Base-by-base conservation (phyloP, 2,797 vertebrate species). In the Sebastes diploproa region DNA sequence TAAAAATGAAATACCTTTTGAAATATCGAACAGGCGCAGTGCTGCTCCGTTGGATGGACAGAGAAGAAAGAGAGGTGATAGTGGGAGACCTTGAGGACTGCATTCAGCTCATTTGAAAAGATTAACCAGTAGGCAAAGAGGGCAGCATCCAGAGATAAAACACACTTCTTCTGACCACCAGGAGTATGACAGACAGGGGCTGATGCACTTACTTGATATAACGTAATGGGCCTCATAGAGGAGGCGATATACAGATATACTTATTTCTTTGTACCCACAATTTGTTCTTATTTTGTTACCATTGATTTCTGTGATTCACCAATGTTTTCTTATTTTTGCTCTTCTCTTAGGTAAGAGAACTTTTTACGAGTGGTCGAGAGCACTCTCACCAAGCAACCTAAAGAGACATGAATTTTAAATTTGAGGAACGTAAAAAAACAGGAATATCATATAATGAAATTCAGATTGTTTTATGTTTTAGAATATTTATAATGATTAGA, bases 101-200 rank as follows among this genome's bases (percentile, higher is more conserved):
- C 73, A 66, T 56, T 72, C 60, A 74, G 54, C 55, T 88, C 4
- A 76, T 86, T 83, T 77, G 22, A 87, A 82, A 82, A 81, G 76
- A 60, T 87, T 66, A 84, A 83, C 22, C 4, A 4, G 67, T 38
- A 60, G 74, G 78, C 77, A 80, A 67, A 68, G 80, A 70, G 25
- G 64, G 16, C 32, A 64, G 55, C 5, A 8, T 30, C 59, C 10
- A 60, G 16, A 82, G 67, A 75, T 80, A 72, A 85, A 80, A 59
- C 61, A 25, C 72, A 9, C 25, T 18, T 67, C 23, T 27, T 60
- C 55, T 73, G 66, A 46, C 60, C 29, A 27, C 12, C n/a, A 64
- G 76, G 25, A 67, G 46, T 14, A n/a, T n/a, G 34, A 62, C 27
- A 59, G 34, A 60, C 22, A 42, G 34, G 22, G n/a, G n/a, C 32